A percentile compares a stretch with the other conserved stretches of the same genome.
These are phyloP conservation scores for Dioctria rufipes DNA, from an alignment of 2,888 invertebrate species.

Conservation along the genomic window DNA sequence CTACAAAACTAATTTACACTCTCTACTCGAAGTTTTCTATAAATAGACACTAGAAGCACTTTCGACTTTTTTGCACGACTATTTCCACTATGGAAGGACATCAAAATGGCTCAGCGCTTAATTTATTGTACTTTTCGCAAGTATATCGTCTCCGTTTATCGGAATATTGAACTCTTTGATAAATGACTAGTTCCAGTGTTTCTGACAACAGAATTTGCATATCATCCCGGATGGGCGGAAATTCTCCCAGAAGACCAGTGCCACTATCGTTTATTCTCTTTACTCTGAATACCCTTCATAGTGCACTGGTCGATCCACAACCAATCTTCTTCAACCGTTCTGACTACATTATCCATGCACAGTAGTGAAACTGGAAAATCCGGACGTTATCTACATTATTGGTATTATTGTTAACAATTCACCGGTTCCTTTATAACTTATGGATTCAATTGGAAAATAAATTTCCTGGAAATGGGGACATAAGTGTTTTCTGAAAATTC, in stretches of 20 bases:
- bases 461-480: constrained; percentile 4
- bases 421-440: not conserved
- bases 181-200: constrained; percentile 32
- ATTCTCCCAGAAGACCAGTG: not conserved
- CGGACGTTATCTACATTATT: not conserved
- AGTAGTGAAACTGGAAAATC: not conserved
- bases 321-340: not conserved
- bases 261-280: not conserved
- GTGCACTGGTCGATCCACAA: not conserved
- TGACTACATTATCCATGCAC: constrained; percentile 10
- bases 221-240: constrained; percentile 14
- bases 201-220: constrained; percentile 46
- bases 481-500: constrained; percentile 5
- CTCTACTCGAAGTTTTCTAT: not conserved
- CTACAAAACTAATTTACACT: constrained; percentile 25
- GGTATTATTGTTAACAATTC: constrained; percentile 28
- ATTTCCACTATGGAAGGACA: not conserved
- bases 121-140: constrained; percentile 40
- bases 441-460: constrained; percentile 15
- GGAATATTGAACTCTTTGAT: constrained; percentile 32
- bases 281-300: not conserved
- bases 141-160: constrained; percentile 29
- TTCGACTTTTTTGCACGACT: constrained; percentile 24
- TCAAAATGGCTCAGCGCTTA: constrained; percentile 20
- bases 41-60: constrained; percentile 3